phyloP scores from a whole-genome alignment of 2,797 vertebrate genomes.

The Myotis vivesi region DNA sequence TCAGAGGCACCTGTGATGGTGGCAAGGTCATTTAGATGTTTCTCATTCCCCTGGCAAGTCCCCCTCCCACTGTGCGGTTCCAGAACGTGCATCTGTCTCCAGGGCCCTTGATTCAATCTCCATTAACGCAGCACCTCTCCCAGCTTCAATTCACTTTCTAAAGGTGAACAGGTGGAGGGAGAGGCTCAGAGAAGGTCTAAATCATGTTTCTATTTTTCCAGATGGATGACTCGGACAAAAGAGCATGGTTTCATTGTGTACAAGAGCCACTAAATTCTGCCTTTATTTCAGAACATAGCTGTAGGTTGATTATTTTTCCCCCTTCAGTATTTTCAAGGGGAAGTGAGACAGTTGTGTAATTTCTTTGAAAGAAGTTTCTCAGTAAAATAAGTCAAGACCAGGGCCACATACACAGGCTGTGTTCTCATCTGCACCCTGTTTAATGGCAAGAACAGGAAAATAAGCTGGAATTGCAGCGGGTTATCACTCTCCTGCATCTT shows the following conservation, averaged over 20 bases:
- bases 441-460: neutral
- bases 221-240: conserved; percentile 5
- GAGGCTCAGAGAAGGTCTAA: conserved; percentile 37
- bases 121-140: conserved; percentile 43
- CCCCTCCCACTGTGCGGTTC: neutral
- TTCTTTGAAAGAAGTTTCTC: conserved; percentile 14
- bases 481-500: neutral
- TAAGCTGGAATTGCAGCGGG: neutral
- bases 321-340: neutral
- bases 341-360: neutral
- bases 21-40: neutral
- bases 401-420: neutral
- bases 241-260: fast-evolving
- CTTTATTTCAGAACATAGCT: neutral
- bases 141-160: conserved; percentile 37
- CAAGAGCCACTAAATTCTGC: conserved; percentile 1
- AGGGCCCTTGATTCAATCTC: neutral
- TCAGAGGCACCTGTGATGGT: fast-evolving
- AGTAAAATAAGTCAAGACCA: neutral
- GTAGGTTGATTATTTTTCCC: neutral
- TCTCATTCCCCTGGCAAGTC: neutral
- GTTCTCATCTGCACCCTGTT: neutral
- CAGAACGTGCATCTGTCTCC: neutral
- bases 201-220: conserved; percentile 51
- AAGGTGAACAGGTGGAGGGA: conserved; percentile 41